Evolutionary conservation across 1,140 invertebrate species (phyloP).

Genomic region (Drosophila lowei): DNA sequence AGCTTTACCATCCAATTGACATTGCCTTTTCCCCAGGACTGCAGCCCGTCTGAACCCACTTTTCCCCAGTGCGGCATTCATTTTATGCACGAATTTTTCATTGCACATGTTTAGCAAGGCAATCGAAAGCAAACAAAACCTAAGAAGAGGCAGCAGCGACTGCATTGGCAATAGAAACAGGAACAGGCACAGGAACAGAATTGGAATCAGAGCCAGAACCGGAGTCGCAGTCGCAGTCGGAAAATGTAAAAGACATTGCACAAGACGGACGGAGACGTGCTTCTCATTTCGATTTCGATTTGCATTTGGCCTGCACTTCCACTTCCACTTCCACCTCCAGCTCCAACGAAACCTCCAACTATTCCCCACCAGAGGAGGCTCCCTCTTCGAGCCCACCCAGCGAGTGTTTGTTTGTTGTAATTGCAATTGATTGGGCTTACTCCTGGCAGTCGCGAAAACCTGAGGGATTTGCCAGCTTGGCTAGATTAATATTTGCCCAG

Average conservation of each 20-base stretch:
- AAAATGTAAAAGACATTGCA: constrained; percentile 43
- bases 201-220: no score
- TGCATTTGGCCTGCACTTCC: background rate
- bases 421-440: constrained; percentile 56
- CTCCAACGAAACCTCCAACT: no score
- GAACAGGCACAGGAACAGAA: no score
- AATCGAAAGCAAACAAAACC: constrained; percentile 49
- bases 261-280: constrained; percentile 37
- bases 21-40: background rate
- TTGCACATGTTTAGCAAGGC: constrained; percentile 52
- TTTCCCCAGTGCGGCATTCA: constrained; percentile 28
- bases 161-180: background rate
- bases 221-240: constrained; percentile 4
- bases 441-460: constrained; percentile 17
- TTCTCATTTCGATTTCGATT: constrained; percentile 50
- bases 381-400: no score
- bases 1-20: constrained; percentile 14
- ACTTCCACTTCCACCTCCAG: no score
- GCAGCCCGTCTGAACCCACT: background rate
- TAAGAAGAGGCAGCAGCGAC: background rate
- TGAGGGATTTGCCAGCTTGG: constrained; percentile 28
- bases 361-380: no score
- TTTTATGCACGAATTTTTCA: constrained; percentile 51
- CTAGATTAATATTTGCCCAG: constrained; percentile 51
- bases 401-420: constrained; percentile 48